Base-by-base conservation (phyloP, 1,140 invertebrate species). In the Doryteuthis pealeii region DNA sequence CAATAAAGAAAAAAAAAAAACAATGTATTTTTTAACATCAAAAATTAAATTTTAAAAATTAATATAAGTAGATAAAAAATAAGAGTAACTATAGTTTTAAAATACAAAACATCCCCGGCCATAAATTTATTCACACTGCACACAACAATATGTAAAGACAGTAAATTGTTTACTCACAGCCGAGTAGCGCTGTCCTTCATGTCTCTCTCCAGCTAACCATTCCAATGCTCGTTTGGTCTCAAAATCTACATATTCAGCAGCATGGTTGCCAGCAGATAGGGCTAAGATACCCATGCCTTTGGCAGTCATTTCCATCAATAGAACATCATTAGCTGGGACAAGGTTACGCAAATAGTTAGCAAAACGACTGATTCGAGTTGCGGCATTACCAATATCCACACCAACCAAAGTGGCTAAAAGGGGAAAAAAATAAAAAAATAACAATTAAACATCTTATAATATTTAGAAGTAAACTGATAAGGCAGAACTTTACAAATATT, bases 211-310 rank as follows among this genome's bases (percentile, higher is more conserved):
- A 70, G 92, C 91, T 0, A 98, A 89, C 95, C 95, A 97, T 86
- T 98, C 96, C 84, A 98, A 95, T 10, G 96, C 95, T 80, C 94
- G 90, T 87, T 96, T 96, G 0, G 98, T 95, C 89, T 98, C 96
- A 90, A 97, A 97, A 82, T 98, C 96, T 2, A 98, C 96, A 88
- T 97, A 98, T 82, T 97, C 95, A 0, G 95, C 94, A 68, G 96
- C 94, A 86, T 96, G 96, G 0, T 95, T 95, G 22, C 96, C 96
- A 28, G 95, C 96, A 10, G 95, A 94, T 18, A 95, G 89, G 2
- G 96, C 96, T 67, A 99, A 88, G 78, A 94, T 94, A 0, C 96
- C 96, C 77, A 98, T 93, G 12, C 96, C 96, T 84, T 95, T 95
- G 22, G 96, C 95, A n/a, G 96, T 94, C 74, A 98, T 90, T 89